Evolutionary conservation across 2,113 vertebrate species (phyloP).

Genomic region (Pardalotus punctatus): DNA sequence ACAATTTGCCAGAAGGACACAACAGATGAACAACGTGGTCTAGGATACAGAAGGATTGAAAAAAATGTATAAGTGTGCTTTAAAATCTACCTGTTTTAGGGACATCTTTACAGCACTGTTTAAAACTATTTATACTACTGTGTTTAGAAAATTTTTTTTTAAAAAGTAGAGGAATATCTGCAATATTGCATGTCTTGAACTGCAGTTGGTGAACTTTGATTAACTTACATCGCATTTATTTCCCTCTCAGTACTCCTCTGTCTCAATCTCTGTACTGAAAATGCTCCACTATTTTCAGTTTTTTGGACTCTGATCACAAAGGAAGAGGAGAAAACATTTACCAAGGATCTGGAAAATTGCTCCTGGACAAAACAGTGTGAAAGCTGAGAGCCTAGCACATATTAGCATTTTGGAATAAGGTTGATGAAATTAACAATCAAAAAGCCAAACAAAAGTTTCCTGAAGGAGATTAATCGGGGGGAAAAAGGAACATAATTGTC

Average conservation of each 20-base stretch:
- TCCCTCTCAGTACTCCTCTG: background rate
- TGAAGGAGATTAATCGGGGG: background rate
- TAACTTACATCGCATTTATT: background rate
- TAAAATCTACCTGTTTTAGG: background rate
- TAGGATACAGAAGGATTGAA: background rate
- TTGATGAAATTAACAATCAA: background rate
- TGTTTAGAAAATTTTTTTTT: background rate
- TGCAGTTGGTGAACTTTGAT: background rate
- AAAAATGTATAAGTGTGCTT: background rate
- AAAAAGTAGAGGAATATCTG: background rate
- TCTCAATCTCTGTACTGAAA: background rate
- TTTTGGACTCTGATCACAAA: background rate
- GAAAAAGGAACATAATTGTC: background rate
- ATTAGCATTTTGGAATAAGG: background rate
- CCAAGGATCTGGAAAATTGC: background rate
- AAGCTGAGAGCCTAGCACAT: rapidly evolving
- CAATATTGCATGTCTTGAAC: background rate
- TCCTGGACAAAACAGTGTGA: background rate
- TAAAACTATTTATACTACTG: background rate
- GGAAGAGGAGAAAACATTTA: background rate
- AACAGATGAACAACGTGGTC: background rate
- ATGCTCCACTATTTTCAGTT: background rate
- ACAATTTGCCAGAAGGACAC: background rate
- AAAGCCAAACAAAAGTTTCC: background rate
- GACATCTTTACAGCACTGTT: background rate